A percentile compares a stretch with the other conserved stretches of the same genome.
Conservation (phyloP, 2,113 vertebrate genomes). For the Lynx canadensis region DNA sequence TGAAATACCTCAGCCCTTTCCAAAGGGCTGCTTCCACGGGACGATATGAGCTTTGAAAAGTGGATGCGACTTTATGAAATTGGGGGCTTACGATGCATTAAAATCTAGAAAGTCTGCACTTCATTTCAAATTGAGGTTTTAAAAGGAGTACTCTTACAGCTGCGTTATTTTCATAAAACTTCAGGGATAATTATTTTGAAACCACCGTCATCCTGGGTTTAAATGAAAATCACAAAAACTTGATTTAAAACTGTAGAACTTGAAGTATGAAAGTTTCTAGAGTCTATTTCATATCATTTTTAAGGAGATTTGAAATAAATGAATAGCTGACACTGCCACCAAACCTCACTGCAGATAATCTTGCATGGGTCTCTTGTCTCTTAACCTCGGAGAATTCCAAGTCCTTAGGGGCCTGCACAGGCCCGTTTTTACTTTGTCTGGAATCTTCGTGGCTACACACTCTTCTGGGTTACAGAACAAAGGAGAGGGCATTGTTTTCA, state of each 20-base stretch:
- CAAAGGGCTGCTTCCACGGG: conserved; percentile 59
- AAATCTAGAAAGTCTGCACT: conserved; percentile 61
- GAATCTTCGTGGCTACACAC: not conserved
- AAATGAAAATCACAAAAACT: conserved; percentile 60
- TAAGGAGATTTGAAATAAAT: conserved; percentile 39
- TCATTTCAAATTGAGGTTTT: conserved; percentile 63
- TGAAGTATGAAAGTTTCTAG: not conserved
- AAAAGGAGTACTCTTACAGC: conserved; percentile 35
- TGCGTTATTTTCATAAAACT: conserved; percentile 68
- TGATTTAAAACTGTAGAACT: conserved; percentile 48
- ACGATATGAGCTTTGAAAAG: conserved; percentile 63
- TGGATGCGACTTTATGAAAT: conserved; percentile 70
- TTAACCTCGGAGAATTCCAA: not conserved
- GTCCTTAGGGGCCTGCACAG: not conserved
- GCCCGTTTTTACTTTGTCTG: not conserved
- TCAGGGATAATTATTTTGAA: conserved; percentile 67
- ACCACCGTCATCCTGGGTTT: conserved; percentile 10
- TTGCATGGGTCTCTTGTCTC: not conserved
- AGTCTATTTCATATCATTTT: conserved; percentile 30
- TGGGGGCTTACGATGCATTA: conserved; percentile 56
- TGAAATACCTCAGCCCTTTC: conserved; percentile 67
- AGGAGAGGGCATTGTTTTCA: conserved; percentile 21
- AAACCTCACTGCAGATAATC: conserved; percentile 30
- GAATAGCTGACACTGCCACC: not conserved
- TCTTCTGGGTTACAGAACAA: not conserved